Base-by-base conservation (phyloP, 2,113 vertebrate genomes). In the Marcusenius ussheri region DNA sequence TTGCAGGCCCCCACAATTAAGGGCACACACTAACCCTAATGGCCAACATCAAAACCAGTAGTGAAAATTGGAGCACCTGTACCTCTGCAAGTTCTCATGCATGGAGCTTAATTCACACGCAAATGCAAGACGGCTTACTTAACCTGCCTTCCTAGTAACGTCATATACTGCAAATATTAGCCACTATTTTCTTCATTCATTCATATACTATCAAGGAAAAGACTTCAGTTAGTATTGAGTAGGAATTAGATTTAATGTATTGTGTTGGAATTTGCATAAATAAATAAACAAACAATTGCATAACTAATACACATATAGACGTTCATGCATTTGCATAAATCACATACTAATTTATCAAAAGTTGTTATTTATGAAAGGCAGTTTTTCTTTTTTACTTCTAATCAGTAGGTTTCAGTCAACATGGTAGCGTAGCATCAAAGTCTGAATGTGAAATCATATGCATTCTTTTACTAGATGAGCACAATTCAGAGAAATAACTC, bases 281-380 rank as follows among this genome's bases (percentile, higher is more conserved):
- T 42, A 90, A 62, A 89, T 88, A 89, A 31, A 49, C 87, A 58
- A 89, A 90, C 51, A 90, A 90, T 83, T 62, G 74, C 45, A 83
- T 88, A 83, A 56, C 84, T 88, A 62, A 88, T 88, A 89, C 31
- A 49, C 88, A 51, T 90, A 89, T 53, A 90, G 56, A 84, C 62
- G 3, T 86, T 88, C 84, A 89, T 42, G 51, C 90, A 83, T 86
- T 88, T 90, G 77, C 89, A 91, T 58, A 91, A 84, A 84, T 84
- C 45, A 84, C 83, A n/a, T 47, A 45, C 17, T 45, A 83, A 45
- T 42, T 47, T 35, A 89, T 89, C 49, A 88, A 87, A 88, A 87
- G 77, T 89, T 3, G 27, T 27, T 27, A 88, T 58, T 58, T 88
- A 53, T 88, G 19, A 42, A 58, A 58, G 31, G 49, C n/a, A 70